Conservation (phyloP, 2,888 invertebrate genomes). For the Sarcophaga variegata region DNA sequence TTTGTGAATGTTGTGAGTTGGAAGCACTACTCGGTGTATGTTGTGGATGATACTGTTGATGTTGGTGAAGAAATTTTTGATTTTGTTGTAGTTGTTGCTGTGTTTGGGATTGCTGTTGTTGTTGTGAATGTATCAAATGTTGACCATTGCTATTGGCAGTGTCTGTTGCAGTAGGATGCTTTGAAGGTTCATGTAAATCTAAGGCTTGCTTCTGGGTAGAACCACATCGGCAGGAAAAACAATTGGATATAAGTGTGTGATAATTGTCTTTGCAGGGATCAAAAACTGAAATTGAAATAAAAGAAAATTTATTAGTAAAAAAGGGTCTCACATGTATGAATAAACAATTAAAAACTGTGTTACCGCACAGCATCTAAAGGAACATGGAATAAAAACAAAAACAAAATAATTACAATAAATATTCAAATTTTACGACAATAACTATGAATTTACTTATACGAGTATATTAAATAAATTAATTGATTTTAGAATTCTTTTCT, state of each 20-base stretch:
- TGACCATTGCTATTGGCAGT: conserved; percentile 51
- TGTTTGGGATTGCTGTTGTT: conserved; percentile 41
- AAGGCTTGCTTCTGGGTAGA: conserved; percentile 70
- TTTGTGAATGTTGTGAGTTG: conserved; percentile 70
- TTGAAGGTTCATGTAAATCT: conserved; percentile 68
- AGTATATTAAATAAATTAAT: not conserved
- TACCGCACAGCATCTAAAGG: not conserved
- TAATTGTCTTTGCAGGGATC: conserved; percentile 76
- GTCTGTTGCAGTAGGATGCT: conserved; percentile 40
- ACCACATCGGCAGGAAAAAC: conserved; percentile 71
- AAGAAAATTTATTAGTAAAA: no score
- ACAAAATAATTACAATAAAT: no score
- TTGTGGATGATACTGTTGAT: conserved; percentile 54
- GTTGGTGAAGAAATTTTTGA: conserved; percentile 49
- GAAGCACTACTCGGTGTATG: conserved; percentile 61
- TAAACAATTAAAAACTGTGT: no score
- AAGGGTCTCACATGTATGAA: not conserved
- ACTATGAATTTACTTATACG: no score
- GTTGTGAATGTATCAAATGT: conserved; percentile 46
- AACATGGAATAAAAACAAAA: not conserved
- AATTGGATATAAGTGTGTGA: conserved; percentile 71
- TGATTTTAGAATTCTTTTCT: not conserved
- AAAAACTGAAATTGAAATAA: conserved; percentile 71
- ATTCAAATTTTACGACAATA: no score
- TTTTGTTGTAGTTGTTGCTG: conserved; percentile 40